Evolutionary conservation across 2,797 vertebrate genomes (phyloP).

Genomic region (Selene dorsalis): DNA sequence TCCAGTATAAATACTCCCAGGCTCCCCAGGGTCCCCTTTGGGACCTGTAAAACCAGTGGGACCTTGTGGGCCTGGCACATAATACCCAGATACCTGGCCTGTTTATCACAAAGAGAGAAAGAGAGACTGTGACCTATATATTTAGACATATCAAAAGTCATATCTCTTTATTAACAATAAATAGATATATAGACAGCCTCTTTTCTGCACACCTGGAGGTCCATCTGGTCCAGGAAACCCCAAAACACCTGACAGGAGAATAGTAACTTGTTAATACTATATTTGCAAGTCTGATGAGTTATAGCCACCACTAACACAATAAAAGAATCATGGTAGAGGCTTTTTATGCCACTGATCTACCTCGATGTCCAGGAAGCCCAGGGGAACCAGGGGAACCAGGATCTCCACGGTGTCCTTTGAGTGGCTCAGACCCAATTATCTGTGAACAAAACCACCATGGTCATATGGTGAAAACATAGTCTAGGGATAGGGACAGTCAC

Average conservation of each 20-base stretch:
- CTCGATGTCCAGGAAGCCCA: constrained; percentile 60
- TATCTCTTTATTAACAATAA: neutral
- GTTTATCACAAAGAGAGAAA: constrained; percentile 4
- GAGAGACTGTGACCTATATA: neutral
- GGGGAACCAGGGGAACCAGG: constrained; percentile 61
- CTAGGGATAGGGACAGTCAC: neutral
- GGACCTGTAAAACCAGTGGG: constrained; percentile 58
- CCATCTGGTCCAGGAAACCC: constrained; percentile 70
- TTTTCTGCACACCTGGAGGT: constrained; percentile 65
- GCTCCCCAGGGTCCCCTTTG: constrained; percentile 73
- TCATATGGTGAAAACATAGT: neutral
- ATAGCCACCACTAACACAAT: neutral
- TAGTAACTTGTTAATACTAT: constrained; percentile 6
- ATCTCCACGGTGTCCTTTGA: constrained; percentile 71
- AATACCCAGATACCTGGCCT: constrained; percentile 47
- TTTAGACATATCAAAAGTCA: neutral
- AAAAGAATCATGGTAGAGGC: neutral
- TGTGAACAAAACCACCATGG: constrained; percentile 37
- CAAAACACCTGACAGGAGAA: constrained; percentile 53
- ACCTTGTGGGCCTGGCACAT: constrained; percentile 43
- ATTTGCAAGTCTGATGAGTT: neutral
- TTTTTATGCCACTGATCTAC: constrained; percentile 33
- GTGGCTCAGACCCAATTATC: constrained; percentile 25
- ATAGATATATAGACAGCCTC: neutral
- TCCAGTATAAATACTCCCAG: constrained; percentile 33